A percentile compares a stretch with the other conserved stretches of the same genome.
These are phyloP conservation scores for Zaprionus inermis DNA, from an alignment of 1,140 invertebrate species.

Conservation along the genomic window DNA sequence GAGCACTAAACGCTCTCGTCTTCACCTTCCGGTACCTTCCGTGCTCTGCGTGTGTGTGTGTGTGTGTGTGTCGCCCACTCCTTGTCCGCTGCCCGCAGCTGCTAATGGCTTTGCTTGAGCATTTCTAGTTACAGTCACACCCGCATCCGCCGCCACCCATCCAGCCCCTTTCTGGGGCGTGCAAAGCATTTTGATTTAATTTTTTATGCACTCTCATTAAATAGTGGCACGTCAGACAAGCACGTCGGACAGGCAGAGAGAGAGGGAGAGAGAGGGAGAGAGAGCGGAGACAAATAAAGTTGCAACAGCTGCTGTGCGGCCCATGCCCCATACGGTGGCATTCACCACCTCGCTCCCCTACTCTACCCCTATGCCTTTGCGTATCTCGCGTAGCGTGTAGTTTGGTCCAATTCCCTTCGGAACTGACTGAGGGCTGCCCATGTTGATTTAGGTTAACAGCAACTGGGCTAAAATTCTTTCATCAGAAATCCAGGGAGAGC, in stretches of 20 bases:
- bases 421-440: constrained; percentile 11
- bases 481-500: constrained; percentile 22
- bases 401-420: constrained; percentile 13
- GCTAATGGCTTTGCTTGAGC: constrained; percentile 33
- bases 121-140: background rate
- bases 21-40: background rate
- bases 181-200: constrained; percentile 51
- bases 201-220: constrained; percentile 56
- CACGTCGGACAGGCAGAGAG: constrained; percentile 15
- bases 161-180: background rate
- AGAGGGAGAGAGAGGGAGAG: background rate
- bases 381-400: background rate
- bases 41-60: background rate
- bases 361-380: background rate
- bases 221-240: constrained; percentile 34
- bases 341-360: too few species aligned
- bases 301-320: constrained; percentile 34
- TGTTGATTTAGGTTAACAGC: constrained; percentile 43
- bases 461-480: constrained; percentile 35
- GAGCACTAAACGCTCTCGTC: constrained; percentile 37
- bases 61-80: constrained; percentile 11
- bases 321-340: background rate
- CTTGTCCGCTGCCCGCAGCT: constrained; percentile 26
- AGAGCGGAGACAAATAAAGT: constrained; percentile 6
- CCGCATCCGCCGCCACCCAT: background rate